A percentile compares a stretch with the other conserved stretches of the same genome.
Evolutionary conservation across 2,797 vertebrate genomes (phyloP).

Genomic region (Dallia pectoralis): DNA sequence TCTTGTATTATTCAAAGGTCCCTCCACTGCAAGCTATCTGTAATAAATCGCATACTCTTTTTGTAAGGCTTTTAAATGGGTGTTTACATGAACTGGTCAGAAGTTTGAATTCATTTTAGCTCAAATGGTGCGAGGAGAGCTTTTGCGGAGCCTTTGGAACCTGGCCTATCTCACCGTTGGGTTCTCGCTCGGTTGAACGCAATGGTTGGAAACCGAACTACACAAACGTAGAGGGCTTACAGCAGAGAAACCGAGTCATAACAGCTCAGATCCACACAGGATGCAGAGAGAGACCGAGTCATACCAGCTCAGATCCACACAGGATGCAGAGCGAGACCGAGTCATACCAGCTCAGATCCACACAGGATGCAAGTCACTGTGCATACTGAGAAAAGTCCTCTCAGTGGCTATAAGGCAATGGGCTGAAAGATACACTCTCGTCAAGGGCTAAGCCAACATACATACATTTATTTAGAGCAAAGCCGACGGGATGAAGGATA

Average conservation of each 20-base stretch:
- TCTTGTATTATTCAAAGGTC: conserved; percentile 50
- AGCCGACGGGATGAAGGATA: background rate
- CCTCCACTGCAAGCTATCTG: conserved; percentile 48
- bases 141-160: conserved; percentile 44
- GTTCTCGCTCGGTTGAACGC: background rate
- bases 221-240: background rate
- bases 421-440: too few species aligned
- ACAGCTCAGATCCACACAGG: too few species aligned
- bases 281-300: too few species aligned
- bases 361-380: background rate
- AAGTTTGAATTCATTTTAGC: conserved; percentile 50
- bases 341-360: background rate
- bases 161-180: conserved; percentile 35
- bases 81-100: conserved; percentile 72
- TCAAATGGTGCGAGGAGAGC: conserved; percentile 59
- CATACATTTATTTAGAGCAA: too few species aligned
- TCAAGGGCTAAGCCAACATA: too few species aligned
- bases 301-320: too few species aligned
- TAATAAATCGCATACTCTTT: conserved; percentile 58
- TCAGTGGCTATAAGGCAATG: too few species aligned
- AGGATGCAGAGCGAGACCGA: too few species aligned
- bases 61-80: conserved; percentile 48
- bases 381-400: background rate
- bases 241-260: too few species aligned
- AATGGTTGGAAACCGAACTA: background rate